Evolutionary conservation across 2,797 vertebrate species (phyloP), one percentile per base, ranked within the genome.

Genomic region (Gambusia yucatana): DNA sequence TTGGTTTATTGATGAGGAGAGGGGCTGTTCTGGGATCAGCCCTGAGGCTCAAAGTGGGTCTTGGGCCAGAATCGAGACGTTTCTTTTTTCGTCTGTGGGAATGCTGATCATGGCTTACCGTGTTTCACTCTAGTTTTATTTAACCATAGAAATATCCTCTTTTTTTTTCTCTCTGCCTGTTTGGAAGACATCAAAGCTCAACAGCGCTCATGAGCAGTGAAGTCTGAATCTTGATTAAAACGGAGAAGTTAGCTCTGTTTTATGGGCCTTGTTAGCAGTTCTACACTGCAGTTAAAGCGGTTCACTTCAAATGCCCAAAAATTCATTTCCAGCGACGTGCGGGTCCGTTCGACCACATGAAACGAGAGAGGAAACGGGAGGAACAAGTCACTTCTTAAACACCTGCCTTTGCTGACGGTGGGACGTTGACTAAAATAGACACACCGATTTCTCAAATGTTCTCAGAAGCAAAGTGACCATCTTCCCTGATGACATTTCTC

Each of bases 1-100:
- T 84, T 83, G 76, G 76, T 88, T 89, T 91, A 89, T 86, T 87
- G 82, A 89, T 90, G 83, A 61, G 76, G 71, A 70, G 55, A 14
- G 81, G 81, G 48, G 76, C 76, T 72, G 73, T 36, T 83, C 72
- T 80, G 83, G 67, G 83, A 83, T 44, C 52, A 73, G 75, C 80
- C 76, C 72, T 55, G 30, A 80, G 79, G 70, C 77, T 82, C 59
- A 59, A 79, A 30, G 74, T 81, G 61, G 70, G 46, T 44, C 57
- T 36, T 22, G 73, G 41, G 70, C 83, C 80, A 86, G 74, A 84
- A 89, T 86, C 84, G 76, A 80, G 76, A 86, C 52, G 16, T 73
- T 65, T 6, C 59, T 59, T 30, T 52, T 10, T 74, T 72, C 69
- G 61, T 82, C 63, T 67, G 20, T 1, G 22, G 25, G 36, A 25